A percentile compares a stretch with the other conserved stretches of the same genome.
Conservation (phyloP, 2,797 vertebrate species). For the Falco berigora region DNA sequence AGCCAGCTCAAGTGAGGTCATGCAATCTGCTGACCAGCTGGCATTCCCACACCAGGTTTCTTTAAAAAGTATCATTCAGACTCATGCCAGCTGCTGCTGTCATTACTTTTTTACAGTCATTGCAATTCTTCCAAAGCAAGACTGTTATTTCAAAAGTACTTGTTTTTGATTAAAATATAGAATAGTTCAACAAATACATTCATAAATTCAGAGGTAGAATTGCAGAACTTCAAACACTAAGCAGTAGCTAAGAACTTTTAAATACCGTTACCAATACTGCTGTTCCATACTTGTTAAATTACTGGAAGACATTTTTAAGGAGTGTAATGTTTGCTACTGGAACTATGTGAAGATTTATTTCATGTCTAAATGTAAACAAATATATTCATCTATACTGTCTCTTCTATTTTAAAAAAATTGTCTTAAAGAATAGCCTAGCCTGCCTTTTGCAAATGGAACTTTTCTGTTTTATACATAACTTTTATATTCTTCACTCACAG, state of each 20-base stretch:
- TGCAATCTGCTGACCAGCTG: conserved; percentile 12
- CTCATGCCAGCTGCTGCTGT: background rate
- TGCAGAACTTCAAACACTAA: background rate
- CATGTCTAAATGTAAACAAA: background rate
- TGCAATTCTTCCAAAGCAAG: background rate
- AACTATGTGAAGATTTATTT: background rate
- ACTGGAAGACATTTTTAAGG: background rate
- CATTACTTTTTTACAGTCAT: background rate
- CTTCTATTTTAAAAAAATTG: background rate
- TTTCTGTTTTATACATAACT: background rate
- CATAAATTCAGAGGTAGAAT: background rate
- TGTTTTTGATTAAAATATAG: background rate
- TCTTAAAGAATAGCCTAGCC: background rate
- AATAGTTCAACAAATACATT: background rate
- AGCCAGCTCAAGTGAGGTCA: background rate
- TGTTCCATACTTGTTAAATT: background rate
- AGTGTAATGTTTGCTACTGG: background rate
- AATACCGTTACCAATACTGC: background rate
- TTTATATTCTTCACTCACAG: background rate
- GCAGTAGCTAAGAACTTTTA: background rate
- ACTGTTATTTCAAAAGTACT: background rate
- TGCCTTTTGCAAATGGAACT: background rate
- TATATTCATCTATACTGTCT: background rate
- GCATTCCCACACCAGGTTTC: background rate
- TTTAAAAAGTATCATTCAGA: background rate